These are phyloP conservation scores for Mizuhopecten yessoensis DNA, from an alignment of 1,140 invertebrate species.

Conservation along the genomic window DNA sequence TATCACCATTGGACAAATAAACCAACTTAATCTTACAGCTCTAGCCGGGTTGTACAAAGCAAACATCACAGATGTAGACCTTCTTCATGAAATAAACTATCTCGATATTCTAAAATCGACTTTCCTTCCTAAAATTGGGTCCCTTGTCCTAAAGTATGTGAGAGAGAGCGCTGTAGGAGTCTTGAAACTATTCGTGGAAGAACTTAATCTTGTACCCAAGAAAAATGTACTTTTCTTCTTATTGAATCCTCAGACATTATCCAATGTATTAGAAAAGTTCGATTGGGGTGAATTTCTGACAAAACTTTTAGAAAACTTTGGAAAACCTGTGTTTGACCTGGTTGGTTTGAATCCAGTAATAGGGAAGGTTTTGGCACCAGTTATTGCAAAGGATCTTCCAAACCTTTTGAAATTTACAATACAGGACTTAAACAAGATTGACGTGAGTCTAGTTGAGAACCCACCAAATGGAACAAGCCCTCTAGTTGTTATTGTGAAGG, in stretches of 20 bases:
- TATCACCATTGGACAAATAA: neutral
- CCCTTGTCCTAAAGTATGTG: neutral
- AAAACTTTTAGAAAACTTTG: slow-evolving; percentile 8
- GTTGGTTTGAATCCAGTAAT: neutral
- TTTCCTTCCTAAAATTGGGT: neutral
- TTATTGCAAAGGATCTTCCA: neutral
- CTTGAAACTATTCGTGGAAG: neutral
- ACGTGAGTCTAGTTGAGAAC: neutral
- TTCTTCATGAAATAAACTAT: neutral
- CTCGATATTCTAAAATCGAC: slow-evolving; percentile 25
- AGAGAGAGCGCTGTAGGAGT: neutral
- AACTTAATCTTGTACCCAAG: neutral
- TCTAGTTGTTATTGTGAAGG: neutral
- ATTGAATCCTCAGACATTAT: neutral
- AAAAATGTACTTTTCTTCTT: neutral
- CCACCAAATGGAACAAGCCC: neutral
- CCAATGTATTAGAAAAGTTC: neutral
- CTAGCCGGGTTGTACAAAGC: neutral
- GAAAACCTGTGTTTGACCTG: neutral
- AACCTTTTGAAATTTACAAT: neutral
- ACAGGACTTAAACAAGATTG: neutral
- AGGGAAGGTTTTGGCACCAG: slow-evolving; percentile 2
- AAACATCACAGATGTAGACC: neutral
- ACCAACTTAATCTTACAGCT: neutral
- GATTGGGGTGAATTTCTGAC: slow-evolving; percentile 5